These are phyloP conservation scores for Zoanthus sociatus DNA, from an alignment of 92 coral and sea anemone genomes.

Conservation along the genomic window DNA sequence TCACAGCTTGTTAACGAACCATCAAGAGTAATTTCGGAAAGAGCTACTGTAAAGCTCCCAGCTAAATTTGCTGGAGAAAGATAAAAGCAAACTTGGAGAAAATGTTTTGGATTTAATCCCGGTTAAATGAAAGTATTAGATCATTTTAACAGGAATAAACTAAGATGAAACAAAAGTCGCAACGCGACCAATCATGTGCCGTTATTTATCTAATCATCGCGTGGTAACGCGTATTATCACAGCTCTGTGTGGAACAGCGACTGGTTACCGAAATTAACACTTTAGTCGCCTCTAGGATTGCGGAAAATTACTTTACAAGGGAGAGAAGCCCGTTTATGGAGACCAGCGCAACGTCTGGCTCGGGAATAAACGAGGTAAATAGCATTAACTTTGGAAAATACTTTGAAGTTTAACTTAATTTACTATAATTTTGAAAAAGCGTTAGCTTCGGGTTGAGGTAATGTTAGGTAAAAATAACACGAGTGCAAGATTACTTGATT, in stretches of 20 bases:
- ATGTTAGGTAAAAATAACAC: conserved; percentile 44
- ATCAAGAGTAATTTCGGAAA: background rate
- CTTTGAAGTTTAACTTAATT: background rate
- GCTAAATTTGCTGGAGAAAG: background rate
- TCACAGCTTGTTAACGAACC: conserved; percentile 17
- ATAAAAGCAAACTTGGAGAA: background rate
- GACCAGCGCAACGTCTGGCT: conserved; percentile 30
- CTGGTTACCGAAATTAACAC: background rate
- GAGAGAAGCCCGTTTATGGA: conserved; percentile 48
- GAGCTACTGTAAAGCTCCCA: background rate
- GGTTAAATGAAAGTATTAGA: conserved; percentile 16
- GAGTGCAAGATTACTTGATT: conserved; percentile 47
- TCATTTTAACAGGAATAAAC: conserved; percentile 30
- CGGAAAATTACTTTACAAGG: background rate
- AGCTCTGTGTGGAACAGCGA: background rate
- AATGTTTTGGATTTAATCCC: background rate
- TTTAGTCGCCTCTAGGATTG: background rate
- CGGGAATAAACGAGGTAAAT: conserved; percentile 35
- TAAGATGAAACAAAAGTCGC: background rate
- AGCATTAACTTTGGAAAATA: background rate
- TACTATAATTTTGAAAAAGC: background rate
- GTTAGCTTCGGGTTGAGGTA: conserved; percentile 22
- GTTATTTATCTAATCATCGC: conserved; percentile 16
- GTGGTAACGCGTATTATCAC: conserved; percentile 27
- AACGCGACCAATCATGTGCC: conserved; percentile 24